Evolutionary conservation across 2,797 vertebrate genomes (phyloP), one percentile per base, ranked within the genome.

Genomic region (Hybognathus amarus): DNA sequence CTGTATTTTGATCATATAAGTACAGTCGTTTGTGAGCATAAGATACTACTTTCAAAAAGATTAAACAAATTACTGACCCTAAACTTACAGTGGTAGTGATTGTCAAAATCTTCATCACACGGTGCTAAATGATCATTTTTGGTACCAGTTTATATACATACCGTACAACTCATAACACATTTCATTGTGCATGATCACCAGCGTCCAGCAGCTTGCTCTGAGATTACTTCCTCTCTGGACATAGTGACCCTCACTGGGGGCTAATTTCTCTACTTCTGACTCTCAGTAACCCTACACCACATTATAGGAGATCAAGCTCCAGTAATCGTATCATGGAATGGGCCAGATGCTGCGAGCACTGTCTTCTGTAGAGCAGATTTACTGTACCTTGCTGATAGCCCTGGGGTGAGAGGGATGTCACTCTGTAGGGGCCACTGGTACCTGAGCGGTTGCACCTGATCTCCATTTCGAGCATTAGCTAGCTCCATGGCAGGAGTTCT

Each of bases 361-460:
- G 80, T 33, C 66, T 12, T 66, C 30, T 40, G 12, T 22, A 33
- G 12, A 66, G 30, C 27, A 77, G 61, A 40, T 76, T 66, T 36
- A 38, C 66, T 66, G 61, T 94, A 95, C 94, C 94, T 95, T 92
- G 86, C 90, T 91, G 27, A 86, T 79, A 12, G 93, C 87, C 13
- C 89, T n/a, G n/a, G 82, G 2, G 92, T 91, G 87, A 92, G 90
- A 0, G 92, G 91, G 86, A 91, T 89, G 85, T 94, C 94, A 0
- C 85, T 81, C 42, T 90, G 91, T 0, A 86, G 87, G 70, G 90
- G 93, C 89, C 91, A 91, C 86, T 94, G 92, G 88, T 94, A 95
- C 33, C 94, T 87, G 52, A 95, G 92, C 0, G 95, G 94, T 2
- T 85, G 92, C 47, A 94, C 92, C 88, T 95, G 94, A 40, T 95